Conservation (phyloP, 2,113 vertebrate species). For the Ursus arctos region DNA sequence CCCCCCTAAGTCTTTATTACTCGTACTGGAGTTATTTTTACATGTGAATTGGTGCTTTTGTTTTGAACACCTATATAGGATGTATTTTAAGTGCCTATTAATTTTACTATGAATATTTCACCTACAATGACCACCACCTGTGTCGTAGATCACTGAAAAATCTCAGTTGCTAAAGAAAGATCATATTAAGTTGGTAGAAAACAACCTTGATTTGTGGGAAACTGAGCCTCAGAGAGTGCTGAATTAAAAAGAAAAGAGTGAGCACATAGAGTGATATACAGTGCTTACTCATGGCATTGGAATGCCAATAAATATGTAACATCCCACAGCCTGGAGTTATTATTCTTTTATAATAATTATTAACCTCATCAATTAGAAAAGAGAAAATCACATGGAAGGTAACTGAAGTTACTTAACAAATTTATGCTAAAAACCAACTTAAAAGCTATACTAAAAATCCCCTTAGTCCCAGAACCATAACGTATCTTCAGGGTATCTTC, state of each 20-base stretch:
- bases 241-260: conserved; percentile 39
- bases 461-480: not conserved
- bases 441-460: conserved; percentile 16
- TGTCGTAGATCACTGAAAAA: conserved; percentile 24
- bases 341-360: conserved; percentile 38
- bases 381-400: conserved; percentile 54
- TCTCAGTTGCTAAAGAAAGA: not conserved
- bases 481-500: not conserved
- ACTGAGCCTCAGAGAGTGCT: conserved; percentile 43
- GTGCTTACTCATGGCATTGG: conserved; percentile 35
- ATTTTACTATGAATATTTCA: not conserved
- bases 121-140: not conserved
- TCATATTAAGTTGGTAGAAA: conserved; percentile 22
- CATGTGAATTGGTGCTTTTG: conserved; percentile 26
- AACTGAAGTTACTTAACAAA: conserved; percentile 44
- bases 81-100: conserved; percentile 9
- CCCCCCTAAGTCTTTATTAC: not conserved
- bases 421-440: conserved; percentile 23
- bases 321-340: conserved; percentile 51
- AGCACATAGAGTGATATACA: not conserved
- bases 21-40: conserved; percentile 27
- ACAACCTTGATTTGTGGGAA: conserved; percentile 30
- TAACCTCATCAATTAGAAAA: conserved; percentile 57
- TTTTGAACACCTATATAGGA: not conserved
- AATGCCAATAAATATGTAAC: conserved; percentile 70